These are phyloP conservation scores for Cotesia glomerata DNA, from an alignment of 1,140 invertebrate genomes.

Conservation along the genomic window DNA sequence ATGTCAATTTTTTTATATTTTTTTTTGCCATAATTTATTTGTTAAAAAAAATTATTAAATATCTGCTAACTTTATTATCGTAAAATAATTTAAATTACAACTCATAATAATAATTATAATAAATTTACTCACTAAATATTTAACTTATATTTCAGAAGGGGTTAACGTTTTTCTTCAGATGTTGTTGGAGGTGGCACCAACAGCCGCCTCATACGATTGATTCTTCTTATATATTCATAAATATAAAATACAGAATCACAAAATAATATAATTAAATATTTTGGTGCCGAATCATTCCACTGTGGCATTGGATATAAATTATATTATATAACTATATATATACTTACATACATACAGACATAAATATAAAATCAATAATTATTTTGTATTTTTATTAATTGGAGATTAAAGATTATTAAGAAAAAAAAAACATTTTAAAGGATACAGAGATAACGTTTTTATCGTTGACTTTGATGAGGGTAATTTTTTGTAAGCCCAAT, in stretches of 20 bases:
- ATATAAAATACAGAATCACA: not conserved
- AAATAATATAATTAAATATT: conserved; percentile 32
- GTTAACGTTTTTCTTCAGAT: conserved; percentile 90
- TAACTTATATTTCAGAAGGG: conserved; percentile 73
- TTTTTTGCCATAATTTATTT: too few relatives aligned
- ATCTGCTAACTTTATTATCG: too few relatives aligned
- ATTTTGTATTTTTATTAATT: conserved; percentile 40
- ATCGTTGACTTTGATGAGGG: conserved; percentile 13
- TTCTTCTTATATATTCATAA: conserved; percentile 38
- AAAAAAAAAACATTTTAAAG: conserved; percentile 39
- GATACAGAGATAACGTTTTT: conserved; percentile 36
- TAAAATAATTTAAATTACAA: too few relatives aligned
- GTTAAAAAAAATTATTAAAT: too few relatives aligned
- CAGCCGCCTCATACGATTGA: conserved; percentile 77
- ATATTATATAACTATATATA: too few relatives aligned
- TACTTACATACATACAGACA: not conserved
- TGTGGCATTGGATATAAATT: conserved; percentile 38
- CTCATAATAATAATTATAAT: too few relatives aligned
- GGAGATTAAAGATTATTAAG: conserved; percentile 26
- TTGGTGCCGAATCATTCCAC: conserved; percentile 51
- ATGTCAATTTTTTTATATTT: too few relatives aligned
- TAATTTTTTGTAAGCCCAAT: conserved; percentile 20
- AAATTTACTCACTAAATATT: not conserved
- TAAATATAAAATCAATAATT: conserved; percentile 37
- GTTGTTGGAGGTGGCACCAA: conserved; percentile 89